These are phyloP conservation scores for Congeria kusceri DNA, from an alignment of 2,888 invertebrate species.

Conservation along the genomic window DNA sequence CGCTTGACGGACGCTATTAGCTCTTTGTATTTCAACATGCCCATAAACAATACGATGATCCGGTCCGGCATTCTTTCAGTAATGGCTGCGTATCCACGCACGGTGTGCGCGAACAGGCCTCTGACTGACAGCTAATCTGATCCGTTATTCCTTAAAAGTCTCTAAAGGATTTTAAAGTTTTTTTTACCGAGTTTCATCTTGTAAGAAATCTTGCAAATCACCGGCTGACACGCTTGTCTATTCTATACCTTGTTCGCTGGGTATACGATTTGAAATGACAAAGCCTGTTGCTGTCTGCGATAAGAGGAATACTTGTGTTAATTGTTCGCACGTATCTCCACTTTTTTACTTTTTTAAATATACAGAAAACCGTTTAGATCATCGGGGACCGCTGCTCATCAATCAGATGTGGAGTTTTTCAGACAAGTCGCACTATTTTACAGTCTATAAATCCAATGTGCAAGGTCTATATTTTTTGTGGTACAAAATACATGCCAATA, in stretches of 20 bases:
- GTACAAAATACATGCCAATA: no score
- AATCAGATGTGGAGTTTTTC: no score
- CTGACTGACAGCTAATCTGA: constrained; percentile 40
- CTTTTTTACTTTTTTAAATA: background rate
- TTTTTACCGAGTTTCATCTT: background rate
- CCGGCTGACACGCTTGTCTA: constrained; percentile 35
- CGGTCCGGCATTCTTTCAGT: constrained; percentile 18
- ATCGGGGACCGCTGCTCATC: background rate
- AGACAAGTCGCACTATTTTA: no score
- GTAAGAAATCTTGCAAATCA: background rate
- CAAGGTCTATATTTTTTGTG: no score
- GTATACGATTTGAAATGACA: background rate
- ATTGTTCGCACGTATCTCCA: background rate
- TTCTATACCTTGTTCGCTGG: background rate
- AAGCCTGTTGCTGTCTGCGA: background rate
- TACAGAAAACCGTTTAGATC: no score
- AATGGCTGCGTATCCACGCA: background rate
- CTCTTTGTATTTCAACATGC: constrained; percentile 58
- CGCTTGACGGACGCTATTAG: constrained; percentile 36
- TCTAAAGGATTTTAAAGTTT: background rate
- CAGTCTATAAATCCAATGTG: no score
- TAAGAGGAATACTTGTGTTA: background rate
- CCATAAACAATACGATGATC: constrained; percentile 48
- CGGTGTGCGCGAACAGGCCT: background rate
- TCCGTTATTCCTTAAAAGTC: background rate